Percentiles rank a stretch among this genome's conserved stretches.
Evolutionary conservation across 2,113 vertebrate genomes (phyloP).

Genomic region (Oncorhynchus keta): DNA sequence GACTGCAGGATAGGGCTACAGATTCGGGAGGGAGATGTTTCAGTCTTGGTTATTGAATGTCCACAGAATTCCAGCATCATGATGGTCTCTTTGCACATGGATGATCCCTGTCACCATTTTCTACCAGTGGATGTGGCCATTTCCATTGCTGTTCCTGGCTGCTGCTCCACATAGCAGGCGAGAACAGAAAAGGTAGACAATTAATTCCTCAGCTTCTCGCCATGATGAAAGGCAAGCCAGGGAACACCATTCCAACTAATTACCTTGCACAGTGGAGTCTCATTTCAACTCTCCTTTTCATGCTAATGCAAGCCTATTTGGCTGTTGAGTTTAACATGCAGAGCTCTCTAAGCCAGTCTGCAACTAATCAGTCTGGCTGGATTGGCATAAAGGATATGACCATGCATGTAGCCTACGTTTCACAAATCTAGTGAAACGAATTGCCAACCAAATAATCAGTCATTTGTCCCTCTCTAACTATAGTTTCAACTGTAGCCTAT

Average conservation of each 20-base stretch:
- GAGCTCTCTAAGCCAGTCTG: not conserved
- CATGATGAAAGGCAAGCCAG: slow-evolving; percentile 52
- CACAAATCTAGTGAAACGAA: not conserved
- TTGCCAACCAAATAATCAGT: not conserved
- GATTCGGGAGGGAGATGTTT: not conserved
- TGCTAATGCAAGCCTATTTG: slow-evolving; percentile 20
- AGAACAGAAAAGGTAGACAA: slow-evolving; percentile 65
- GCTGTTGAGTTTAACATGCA: slow-evolving; percentile 9
- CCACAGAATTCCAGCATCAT: slow-evolving; percentile 49
- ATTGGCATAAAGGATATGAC: not conserved
- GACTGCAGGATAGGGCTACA: too few species aligned
- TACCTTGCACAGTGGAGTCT: slow-evolving; percentile 66
- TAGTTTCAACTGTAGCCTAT: not conserved
- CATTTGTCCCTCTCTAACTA: not conserved
- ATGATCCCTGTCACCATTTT: slow-evolving; percentile 47
- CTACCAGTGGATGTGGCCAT: slow-evolving; percentile 53
- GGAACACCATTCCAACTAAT: slow-evolving; percentile 73
- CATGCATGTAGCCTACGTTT: not conserved
- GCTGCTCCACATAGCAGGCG: slow-evolving; percentile 54
- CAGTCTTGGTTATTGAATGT: slow-evolving; percentile 4
- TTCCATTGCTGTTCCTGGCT: slow-evolving; percentile 52
- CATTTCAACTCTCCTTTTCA: slow-evolving; percentile 68
- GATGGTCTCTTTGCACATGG: slow-evolving; percentile 34
- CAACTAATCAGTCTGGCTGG: not conserved
- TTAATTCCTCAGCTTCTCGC: slow-evolving; percentile 50